A percentile compares a stretch with the other conserved stretches of the same genome.
phyloP scores from a whole-genome alignment of 2,113 vertebrate genomes.

The Pristiophorus japonicus region DNA sequence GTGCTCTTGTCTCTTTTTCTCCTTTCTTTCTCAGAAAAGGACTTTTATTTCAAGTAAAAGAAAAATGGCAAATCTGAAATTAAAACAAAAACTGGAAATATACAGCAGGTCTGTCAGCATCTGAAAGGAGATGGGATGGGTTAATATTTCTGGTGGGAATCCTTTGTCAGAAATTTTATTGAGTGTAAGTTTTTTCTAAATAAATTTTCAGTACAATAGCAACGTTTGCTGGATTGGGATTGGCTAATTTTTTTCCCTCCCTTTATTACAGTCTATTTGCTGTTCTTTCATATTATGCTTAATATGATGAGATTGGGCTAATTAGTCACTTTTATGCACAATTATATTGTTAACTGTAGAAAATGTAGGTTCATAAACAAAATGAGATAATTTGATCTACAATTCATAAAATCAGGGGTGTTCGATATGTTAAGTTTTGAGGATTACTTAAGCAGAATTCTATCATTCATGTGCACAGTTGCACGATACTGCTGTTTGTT shows the following conservation, averaged over 20 bases:
- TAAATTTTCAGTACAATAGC: background rate
- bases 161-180: background rate
- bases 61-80: background rate
- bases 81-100: background rate
- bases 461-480: background rate
- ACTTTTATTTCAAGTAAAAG: background rate
- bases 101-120: background rate
- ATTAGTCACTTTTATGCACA: background rate
- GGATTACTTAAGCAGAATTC: background rate
- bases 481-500: background rate
- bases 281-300: background rate
- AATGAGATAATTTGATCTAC: background rate
- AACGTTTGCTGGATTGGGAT: background rate
- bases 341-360: background rate
- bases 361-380: background rate
- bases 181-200: background rate
- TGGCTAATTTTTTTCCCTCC: background rate
- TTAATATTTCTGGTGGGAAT: background rate
- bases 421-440: slow-evolving; percentile 2
- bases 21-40: background rate
- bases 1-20: background rate
- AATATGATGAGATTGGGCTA: background rate
- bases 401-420: background rate
- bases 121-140: background rate
- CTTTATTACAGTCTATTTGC: background rate